phyloP scores from a whole-genome alignment of 1,140 invertebrate species.

The Mizuhopecten yessoensis region DNA sequence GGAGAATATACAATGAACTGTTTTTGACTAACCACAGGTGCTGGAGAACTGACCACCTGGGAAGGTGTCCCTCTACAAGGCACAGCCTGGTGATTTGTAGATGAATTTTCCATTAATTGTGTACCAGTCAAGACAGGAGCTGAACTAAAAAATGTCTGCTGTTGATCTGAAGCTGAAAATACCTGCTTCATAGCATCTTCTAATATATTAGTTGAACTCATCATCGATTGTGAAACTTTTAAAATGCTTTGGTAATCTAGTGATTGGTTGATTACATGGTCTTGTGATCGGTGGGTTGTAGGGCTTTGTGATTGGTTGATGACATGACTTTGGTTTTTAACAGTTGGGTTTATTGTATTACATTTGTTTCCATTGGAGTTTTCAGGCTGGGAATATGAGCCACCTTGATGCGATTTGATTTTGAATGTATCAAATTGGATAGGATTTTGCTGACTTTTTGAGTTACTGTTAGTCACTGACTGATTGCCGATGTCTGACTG shows the following conservation, averaged over 20 bases:
- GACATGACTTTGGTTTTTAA: not conserved
- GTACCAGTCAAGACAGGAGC: not conserved
- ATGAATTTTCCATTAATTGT: not conserved
- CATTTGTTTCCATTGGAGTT: not conserved
- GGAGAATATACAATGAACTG: slow-evolving; percentile 13
- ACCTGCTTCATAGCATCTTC: not conserved
- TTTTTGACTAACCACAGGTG: not conserved
- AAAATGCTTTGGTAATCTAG: not conserved
- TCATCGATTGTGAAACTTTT: not conserved
- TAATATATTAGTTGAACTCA: not conserved
- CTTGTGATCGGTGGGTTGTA: too few relatives aligned
- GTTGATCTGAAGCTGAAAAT: not conserved
- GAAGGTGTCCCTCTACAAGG: not conserved
- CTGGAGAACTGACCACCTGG: not conserved
- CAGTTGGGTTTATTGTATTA: not conserved
- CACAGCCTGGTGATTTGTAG: not conserved
- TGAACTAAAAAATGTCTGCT: not conserved
- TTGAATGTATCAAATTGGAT: not conserved
- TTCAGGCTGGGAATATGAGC: not conserved
- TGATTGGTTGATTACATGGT: not conserved
- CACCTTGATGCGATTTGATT: not conserved
- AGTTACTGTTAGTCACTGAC: not conserved
- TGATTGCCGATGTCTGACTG: not conserved
- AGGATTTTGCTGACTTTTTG: not conserved
- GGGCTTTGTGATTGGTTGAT: slow-evolving; percentile 18